Base-by-base conservation (phyloP, 2,797 vertebrate genomes). In the Tragelaphus eurycerus region DNA sequence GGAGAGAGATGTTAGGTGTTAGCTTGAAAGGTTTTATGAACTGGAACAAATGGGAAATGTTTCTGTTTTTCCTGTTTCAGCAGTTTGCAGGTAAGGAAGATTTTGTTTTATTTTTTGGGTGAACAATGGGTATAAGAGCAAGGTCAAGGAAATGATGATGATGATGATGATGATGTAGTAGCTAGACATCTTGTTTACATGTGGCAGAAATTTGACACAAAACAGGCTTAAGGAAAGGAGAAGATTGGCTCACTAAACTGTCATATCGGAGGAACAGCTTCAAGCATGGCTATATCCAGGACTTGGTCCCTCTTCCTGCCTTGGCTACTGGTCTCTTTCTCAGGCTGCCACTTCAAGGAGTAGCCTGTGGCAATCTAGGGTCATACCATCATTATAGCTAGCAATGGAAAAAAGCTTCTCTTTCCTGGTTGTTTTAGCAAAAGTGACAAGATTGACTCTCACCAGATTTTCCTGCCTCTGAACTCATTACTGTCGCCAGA, bases 21-120 rank as follows among this genome's bases (percentile, higher is more conserved):
- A 50, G 78, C 67, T 50, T 62, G 93, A 93, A 86, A 90, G 78
- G 43, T 64, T 95, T 96, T 88, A 83, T 21, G 89, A 94, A 48
- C 88, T 79, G 71, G 50, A 90, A 87, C 60, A 71, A 78, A 94
- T 43, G 21, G 25, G 86, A 85, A 87, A 21, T 76, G 48, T 78
- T 92, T 86, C 52, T 6, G 13, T 67, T 38, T 57, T 48, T 82
- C 74, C 50, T 52, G 23, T 43, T 94, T 86, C 55, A 34, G 67
- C 76, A 67, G 64, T 55, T 81, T 74, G 74, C 25, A 50, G 48
- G n/a, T 59, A 27, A 88, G n/a, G 67, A 15, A 90, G 82, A n/a
- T 57, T 48, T 14, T 8, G 13, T 84, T 86, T n/a, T 29, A 29
- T 14, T 62, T 1, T 11, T 21, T 48, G 52, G 60, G 57, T 83